Evolutionary conservation across 2,797 vertebrate genomes (phyloP), one percentile per base, ranked within the genome.

Genomic region (Natrix natrix): DNA sequence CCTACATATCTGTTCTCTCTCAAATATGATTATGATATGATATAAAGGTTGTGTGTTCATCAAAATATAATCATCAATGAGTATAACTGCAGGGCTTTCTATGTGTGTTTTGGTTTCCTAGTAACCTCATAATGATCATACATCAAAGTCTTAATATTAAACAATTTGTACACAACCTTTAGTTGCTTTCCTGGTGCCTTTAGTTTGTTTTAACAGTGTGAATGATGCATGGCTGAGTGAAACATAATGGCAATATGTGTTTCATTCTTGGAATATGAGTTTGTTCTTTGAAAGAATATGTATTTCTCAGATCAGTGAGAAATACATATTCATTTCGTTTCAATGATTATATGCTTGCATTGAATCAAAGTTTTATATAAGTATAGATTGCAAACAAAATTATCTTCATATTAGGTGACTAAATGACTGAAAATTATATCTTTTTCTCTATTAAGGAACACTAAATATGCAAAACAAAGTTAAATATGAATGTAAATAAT

Each of bases 111-210:
- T 88, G 56, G 24, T 91, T 95, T 5, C 88, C 20, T 57, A 74
- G 66, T 94, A 91, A 89, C n/a, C 17, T 63, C 28, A 0, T 32
- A 92, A 89, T 48, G 66, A 57, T 14, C 0, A 2, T 92, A 1
- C 66, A 94, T 91, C 61, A 93, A 92, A 93, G 66, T 63, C 32
- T 89, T 87, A 10, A 57, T 6, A 37, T 90, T 88, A 54, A 14
- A 60, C 24, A 90, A 93, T 83, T 89, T 89, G 91, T 93, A 93
- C 66, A 87, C 22, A 87, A 22, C 52, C 37, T 94, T 90, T 93
- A 13, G 37, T 55, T 95, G 61, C 12, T 43, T 2, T 54, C 0
- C 12, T 92, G 88, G 37, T 66, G 37, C 4, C 26, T 91, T 61
- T 0, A 11, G 48, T 56, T 93, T 94, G 86, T 93, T 95, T 94